Conservation (phyloP, 1,140 invertebrate species). For the Drosophila bifasciata region DNA sequence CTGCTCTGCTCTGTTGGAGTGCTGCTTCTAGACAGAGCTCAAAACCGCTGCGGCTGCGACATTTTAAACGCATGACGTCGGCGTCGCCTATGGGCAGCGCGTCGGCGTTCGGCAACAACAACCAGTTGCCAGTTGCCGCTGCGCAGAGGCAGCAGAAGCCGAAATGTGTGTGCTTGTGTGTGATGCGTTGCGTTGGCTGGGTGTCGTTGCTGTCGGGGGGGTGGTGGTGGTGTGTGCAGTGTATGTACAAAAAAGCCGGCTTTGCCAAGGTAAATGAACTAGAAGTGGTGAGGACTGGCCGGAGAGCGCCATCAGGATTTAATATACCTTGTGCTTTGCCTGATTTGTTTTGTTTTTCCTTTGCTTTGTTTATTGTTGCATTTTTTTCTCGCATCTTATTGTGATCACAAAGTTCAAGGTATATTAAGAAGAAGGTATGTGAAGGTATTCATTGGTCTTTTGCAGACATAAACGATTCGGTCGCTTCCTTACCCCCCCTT, state of each 20-base stretch:
- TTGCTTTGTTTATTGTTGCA: slow-evolving; percentile 11
- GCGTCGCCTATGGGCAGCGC: slow-evolving; percentile 16
- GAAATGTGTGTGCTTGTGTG: slow-evolving; percentile 2
- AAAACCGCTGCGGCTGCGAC: slow-evolving; percentile 54
- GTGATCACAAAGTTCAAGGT: slow-evolving; percentile 13
- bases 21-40: slow-evolving; percentile 68
- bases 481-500: slow-evolving; percentile 4
- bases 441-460: too few species aligned
- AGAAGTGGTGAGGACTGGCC: too few species aligned
- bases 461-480: background rate
- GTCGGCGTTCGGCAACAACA: too few species aligned
- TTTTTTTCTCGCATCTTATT: slow-evolving; percentile 36
- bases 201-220: background rate
- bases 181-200: background rate
- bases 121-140: slow-evolving; percentile 4
- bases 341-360: slow-evolving; percentile 47
- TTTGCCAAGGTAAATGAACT: too few species aligned
- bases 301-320: too few species aligned
- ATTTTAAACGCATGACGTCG: slow-evolving; percentile 60
- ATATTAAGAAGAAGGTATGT: too few species aligned
- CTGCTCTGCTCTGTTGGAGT: slow-evolving; percentile 37
- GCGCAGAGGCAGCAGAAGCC: background rate
- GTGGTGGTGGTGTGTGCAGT: slow-evolving; percentile 20
- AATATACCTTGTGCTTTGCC: slow-evolving; percentile 14
- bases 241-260: slow-evolving; percentile 61